Base-by-base conservation (phyloP, 1,140 invertebrate species). In the Drosophila albomicans region DNA sequence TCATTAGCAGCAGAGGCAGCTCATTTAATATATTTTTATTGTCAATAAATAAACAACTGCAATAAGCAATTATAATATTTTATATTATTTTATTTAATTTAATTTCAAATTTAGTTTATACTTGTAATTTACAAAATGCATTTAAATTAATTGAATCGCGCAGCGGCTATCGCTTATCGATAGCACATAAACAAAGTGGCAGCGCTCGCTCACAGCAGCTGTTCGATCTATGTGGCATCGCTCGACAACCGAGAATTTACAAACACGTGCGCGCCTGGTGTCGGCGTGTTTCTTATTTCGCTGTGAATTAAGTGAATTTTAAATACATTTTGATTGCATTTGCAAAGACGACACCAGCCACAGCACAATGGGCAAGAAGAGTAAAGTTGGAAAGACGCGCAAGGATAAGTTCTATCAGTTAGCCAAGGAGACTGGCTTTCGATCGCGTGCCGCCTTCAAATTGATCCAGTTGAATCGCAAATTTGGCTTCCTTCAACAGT, bases 391-490 rank as follows among this genome's bases (percentile, higher is more conserved):
- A 95, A 99, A 99, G 94, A 97, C 99, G 87, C 95, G 99, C 28
- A 98, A 97, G 93, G 99, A 99, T 96, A 99, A 98, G 94, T 99
- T 97, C 94, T 99, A 99, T 94, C 97, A 99, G 89, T 94, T 99
- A 82, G 99, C 99, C 15, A 99, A 99, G 93, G 99, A 99, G 95
- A 98, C 98, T 84, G 99, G 99, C 82, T 99, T 96, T 92, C 95
- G 99, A 88, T 99, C 99, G 85, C 95, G 99, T 94, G 98, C 99
- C 79, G 98, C 99, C 25, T 99, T 99, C 93, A 99, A 99, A 91
- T 95, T 99, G 75, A 98, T 99, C 68, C 99, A 99, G 92, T 92
- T 99, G 32, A 99, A 99, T 93, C 94, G 98, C 80, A 99, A 99
- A 92, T 99, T 98, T 94, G 97, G 98, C 68, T 99, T 99, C 94